Percentiles rank a stretch among this genome's conserved stretches.
Evolutionary conservation across 2,888 invertebrate species (phyloP).

Genomic region (Melanargia galathea): DNA sequence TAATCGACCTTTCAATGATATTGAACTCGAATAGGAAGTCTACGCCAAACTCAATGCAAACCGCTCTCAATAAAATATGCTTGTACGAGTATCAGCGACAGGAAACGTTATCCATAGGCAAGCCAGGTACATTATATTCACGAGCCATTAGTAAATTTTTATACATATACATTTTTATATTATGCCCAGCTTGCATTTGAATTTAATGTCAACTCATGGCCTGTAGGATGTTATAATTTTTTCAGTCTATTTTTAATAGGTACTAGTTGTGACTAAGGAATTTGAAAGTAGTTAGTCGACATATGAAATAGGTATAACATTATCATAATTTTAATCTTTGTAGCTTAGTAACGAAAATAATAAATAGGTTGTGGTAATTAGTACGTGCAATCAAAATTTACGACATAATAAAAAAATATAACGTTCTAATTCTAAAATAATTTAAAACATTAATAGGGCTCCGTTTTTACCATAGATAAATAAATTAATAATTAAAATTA

Average conservation of each 20-base stretch:
- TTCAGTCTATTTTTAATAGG: conserved; percentile 9
- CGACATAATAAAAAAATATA: background rate
- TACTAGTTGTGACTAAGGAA: conserved; percentile 18
- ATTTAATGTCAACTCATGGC: conserved; percentile 35
- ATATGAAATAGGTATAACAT: background rate
- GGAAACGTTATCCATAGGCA: conserved; percentile 30
- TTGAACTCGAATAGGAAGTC: conserved; percentile 49
- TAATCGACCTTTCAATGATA: conserved; percentile 29
- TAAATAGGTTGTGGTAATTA: background rate
- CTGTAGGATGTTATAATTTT: conserved; percentile 15
- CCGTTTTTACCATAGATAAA: too few relatives aligned
- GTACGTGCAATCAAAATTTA: background rate
- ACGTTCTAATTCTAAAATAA: too few relatives aligned
- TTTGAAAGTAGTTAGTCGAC: conserved; percentile 31
- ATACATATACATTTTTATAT: background rate
- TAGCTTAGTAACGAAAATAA: background rate
- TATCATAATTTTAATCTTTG: background rate
- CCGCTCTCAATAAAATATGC: conserved; percentile 47
- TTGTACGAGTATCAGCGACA: conserved; percentile 13
- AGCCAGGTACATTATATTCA: conserved; percentile 14
- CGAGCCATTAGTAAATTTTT: background rate
- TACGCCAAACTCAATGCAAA: conserved; percentile 51
- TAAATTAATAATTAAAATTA: too few relatives aligned
- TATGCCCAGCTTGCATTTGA: conserved; percentile 16
- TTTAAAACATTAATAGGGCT: too few relatives aligned